Evolutionary conservation across 2,888 invertebrate genomes (phyloP).

Genomic region (Graphium colonna): DNA sequence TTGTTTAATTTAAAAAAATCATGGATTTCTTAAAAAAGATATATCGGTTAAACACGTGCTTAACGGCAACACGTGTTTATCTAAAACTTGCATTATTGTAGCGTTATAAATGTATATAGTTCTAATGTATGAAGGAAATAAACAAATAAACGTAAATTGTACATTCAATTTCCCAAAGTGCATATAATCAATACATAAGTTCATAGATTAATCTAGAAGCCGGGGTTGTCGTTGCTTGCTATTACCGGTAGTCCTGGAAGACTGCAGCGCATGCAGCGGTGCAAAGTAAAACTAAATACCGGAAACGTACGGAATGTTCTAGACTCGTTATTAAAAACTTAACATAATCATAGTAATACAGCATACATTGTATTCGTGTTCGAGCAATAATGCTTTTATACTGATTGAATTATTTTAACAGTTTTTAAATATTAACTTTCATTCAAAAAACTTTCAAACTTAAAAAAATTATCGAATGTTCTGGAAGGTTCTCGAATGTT

Average conservation of each 20-base stretch:
- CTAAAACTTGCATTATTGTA: neutral
- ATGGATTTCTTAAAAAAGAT: neutral
- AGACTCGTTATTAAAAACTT: conserved; percentile 30
- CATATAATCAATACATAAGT: conserved; percentile 21
- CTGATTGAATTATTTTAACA: conserved; percentile 27
- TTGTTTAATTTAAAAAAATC: too few species aligned
- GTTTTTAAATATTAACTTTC: conserved; percentile 24
- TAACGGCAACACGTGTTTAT: neutral
- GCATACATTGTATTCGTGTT: neutral
- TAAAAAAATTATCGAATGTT: conserved; percentile 48
- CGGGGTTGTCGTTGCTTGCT: conserved; percentile 12
- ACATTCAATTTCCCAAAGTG: neutral
- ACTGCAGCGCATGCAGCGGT: conserved; percentile 44
- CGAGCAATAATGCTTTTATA: neutral
- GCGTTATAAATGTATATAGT: too few species aligned
- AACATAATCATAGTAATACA: too few species aligned
- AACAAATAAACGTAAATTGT: neutral
- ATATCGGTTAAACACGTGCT: neutral
- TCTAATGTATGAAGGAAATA: neutral
- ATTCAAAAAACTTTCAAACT: conserved; percentile 27
- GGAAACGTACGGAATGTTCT: conserved; percentile 63
- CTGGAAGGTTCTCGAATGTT: conserved; percentile 49
- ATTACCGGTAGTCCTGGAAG: conserved; percentile 42
- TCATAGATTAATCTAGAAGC: conserved; percentile 25
- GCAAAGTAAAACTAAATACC: conserved; percentile 40